These are phyloP conservation scores for Gopherus flavomarginatus DNA, from an alignment of 2,113 vertebrate species.

Conservation along the genomic window DNA sequence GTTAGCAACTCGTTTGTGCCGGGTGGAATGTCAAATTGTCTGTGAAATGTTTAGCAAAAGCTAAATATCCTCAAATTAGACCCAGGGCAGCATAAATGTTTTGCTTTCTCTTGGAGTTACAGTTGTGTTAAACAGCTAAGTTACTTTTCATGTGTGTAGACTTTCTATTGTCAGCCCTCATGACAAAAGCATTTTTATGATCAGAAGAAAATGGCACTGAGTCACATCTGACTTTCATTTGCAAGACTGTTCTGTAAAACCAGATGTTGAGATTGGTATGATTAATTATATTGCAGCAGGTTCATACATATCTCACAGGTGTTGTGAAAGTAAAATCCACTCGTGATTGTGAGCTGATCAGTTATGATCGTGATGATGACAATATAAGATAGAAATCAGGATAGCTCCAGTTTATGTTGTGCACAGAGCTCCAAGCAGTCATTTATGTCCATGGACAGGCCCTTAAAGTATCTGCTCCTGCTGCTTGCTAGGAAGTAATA, in stretches of 20 bases:
- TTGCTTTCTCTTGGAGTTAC: constrained; percentile 67
- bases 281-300: not conserved
- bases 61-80: constrained; percentile 50
- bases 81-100: constrained; percentile 50
- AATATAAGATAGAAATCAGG: constrained; percentile 52
- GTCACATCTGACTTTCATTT: constrained; percentile 1
- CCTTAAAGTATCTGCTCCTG: not conserved
- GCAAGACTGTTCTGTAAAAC: constrained; percentile 16
- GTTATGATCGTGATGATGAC: constrained; percentile 10
- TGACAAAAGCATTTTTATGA: constrained; percentile 60
- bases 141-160: constrained; percentile 66
- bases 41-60: constrained; percentile 21
- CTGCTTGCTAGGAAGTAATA: not conserved
- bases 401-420: not conserved
- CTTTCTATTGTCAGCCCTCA: constrained; percentile 67
- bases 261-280: not conserved
- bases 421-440: constrained; percentile 42
- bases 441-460: constrained; percentile 40
- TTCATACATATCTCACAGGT: not conserved
- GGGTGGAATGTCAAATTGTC: constrained; percentile 10
- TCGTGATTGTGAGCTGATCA: constrained; percentile 27
- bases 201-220: not conserved
- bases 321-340: constrained; percentile 12
- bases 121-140: constrained; percentile 52
- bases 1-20: not conserved